phyloP scores from a whole-genome alignment of 2,797 vertebrate genomes.

The Sus cebifrons region DNA sequence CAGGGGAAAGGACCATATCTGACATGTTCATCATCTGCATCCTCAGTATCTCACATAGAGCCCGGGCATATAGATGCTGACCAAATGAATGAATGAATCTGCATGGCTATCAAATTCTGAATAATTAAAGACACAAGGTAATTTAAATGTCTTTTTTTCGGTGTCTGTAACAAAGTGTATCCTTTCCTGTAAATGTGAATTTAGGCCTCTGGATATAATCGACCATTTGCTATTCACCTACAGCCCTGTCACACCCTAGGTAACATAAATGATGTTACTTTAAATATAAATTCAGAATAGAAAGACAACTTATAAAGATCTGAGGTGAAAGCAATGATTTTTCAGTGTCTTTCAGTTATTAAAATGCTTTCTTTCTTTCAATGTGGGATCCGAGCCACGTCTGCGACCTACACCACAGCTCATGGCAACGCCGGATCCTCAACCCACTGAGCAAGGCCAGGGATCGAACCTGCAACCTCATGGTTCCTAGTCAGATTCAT shows the following conservation, averaged over 20 bases:
- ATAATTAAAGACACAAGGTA: neutral
- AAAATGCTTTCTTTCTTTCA: too few species aligned
- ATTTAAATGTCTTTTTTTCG: neutral
- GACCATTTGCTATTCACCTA: neutral
- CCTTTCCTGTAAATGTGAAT: neutral
- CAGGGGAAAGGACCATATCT: neutral
- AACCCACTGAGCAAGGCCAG: too few species aligned
- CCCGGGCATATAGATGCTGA: neutral
- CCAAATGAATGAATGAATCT: neutral
- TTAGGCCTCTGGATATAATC: neutral
- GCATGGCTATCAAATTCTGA: slow-evolving; percentile 22
- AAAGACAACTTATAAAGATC: slow-evolving; percentile 70
- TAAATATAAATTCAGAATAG: slow-evolving; percentile 47
- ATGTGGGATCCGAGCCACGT: too few species aligned
- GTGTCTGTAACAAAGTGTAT: neutral
- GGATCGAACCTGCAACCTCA: too few species aligned
- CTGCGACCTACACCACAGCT: too few species aligned
- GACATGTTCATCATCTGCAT: neutral
- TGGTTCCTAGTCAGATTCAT: too few species aligned
- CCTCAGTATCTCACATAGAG: slow-evolving; percentile 18
- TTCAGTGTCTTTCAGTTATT: slow-evolving; percentile 62
- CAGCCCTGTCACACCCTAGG: neutral
- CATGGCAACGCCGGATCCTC: too few species aligned
- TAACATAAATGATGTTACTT: slow-evolving; percentile 31
- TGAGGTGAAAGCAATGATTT: slow-evolving; percentile 62